Conservation (phyloP, 2,797 vertebrate species). For the Chelmon rostratus region DNA sequence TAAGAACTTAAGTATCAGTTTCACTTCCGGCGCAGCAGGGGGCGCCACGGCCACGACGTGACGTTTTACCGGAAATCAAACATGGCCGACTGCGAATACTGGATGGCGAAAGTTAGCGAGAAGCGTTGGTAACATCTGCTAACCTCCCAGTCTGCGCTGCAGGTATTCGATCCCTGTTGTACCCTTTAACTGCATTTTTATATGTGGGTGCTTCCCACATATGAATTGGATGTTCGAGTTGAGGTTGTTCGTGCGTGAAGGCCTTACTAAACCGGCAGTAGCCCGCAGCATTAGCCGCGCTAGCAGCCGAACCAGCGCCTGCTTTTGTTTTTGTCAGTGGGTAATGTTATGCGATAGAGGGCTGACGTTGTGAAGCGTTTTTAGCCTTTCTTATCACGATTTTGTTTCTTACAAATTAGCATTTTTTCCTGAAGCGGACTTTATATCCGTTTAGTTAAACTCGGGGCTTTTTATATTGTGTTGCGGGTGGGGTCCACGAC, state of each 20-base stretch:
- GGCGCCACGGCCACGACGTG: conserved; percentile 33
- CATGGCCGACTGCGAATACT: conserved; percentile 76
- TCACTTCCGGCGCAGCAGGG: conserved; percentile 49
- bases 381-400: neutral
- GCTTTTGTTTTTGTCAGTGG: conserved; percentile 58
- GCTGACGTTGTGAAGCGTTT: neutral
- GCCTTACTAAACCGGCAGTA: conserved; percentile 18
- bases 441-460: neutral
- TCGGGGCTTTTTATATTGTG: neutral
- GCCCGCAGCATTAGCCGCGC: conserved; percentile 60
- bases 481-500: conserved; percentile 29
- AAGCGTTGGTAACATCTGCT: conserved; percentile 9
- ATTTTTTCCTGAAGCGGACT: neutral
- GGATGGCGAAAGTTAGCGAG: conserved; percentile 58
- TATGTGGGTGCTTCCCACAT: fast-evolving
- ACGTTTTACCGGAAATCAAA: conserved; percentile 58
- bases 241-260: conserved; percentile 6
- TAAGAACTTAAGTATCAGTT: neutral
- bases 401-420: neutral
- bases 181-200: fast-evolving
- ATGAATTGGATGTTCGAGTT: neutral
- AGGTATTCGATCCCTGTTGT: neutral
- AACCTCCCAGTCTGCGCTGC: neutral
- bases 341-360: neutral
- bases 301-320: conserved; percentile 60